Percentiles rank a stretch among this genome's conserved stretches.
Evolutionary conservation across 2,797 vertebrate genomes (phyloP).

Genomic region (Diplodus sargus): DNA sequence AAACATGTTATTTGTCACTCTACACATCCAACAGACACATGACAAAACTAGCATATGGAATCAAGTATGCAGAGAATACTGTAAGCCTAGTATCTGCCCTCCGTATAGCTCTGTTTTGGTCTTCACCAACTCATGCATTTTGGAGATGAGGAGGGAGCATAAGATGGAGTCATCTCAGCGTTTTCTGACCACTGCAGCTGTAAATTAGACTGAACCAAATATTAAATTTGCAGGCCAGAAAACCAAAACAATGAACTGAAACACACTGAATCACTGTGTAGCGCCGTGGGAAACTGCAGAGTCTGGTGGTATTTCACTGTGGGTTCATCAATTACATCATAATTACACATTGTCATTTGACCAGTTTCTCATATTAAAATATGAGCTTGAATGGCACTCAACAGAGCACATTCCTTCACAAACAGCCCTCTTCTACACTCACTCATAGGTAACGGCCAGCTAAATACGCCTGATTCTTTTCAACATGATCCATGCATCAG

Average conservation of each 20-base stretch:
- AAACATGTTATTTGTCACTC: background rate
- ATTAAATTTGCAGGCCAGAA: background rate
- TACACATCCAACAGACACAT: background rate
- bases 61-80: background rate
- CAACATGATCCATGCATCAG: no score
- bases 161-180: background rate
- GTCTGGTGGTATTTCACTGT: background rate
- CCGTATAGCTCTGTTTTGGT: background rate
- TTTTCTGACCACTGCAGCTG: background rate
- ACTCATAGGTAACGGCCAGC: no score
- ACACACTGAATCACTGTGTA: background rate
- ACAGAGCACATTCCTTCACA: no score
- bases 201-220: background rate
- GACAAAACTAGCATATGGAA: background rate
- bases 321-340: background rate
- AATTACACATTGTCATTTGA: background rate
- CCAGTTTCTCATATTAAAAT: background rate
- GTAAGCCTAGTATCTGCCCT: background rate
- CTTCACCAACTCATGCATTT: background rate
- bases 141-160: background rate
- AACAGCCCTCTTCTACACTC: no score
- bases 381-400: background rate
- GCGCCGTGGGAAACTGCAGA: conserved; percentile 6
- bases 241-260: conserved; percentile 12
- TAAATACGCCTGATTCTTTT: no score